Conservation (phyloP, 1,140 invertebrate species). For the Drosophila bifasciata region DNA sequence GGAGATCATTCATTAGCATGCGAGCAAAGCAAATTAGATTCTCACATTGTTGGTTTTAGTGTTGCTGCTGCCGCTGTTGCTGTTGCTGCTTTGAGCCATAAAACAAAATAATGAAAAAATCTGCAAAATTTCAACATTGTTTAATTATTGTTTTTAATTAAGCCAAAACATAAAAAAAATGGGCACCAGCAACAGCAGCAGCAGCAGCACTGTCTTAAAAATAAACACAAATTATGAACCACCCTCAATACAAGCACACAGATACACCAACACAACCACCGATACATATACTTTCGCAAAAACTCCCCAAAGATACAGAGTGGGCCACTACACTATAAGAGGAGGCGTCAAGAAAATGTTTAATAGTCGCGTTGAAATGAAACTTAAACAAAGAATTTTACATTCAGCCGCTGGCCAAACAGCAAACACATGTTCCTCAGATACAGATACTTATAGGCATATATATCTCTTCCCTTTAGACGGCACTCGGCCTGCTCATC, state of each 20-base stretch:
- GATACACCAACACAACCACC: not conserved
- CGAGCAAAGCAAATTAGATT: constrained; percentile 42
- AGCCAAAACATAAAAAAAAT: constrained; percentile 48
- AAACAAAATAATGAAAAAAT: constrained; percentile 47
- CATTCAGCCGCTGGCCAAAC: constrained; percentile 47
- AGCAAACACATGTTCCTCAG: constrained; percentile 57
- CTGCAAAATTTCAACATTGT: constrained; percentile 59
- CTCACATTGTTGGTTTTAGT: constrained; percentile 40
- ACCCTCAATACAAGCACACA: constrained; percentile 13
- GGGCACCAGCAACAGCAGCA: constrained; percentile 33
- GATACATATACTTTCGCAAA: too few species aligned
- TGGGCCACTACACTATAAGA: too few species aligned
- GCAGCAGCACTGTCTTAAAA: constrained; percentile 46
- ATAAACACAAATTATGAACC: constrained; percentile 55
- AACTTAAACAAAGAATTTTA: constrained; percentile 64
- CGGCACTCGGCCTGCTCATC: too few species aligned
- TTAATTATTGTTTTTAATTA: constrained; percentile 63
- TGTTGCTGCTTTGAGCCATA: constrained; percentile 23
- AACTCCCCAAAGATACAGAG: constrained; percentile 5
- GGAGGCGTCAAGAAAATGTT: constrained; percentile 60
- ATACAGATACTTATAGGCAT: constrained; percentile 39
- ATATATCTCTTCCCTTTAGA: constrained; percentile 21
- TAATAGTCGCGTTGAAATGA: constrained; percentile 64
- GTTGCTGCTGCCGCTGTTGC: constrained; percentile 24
- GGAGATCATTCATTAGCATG: constrained; percentile 28